phyloP scores from a whole-genome alignment of 2,113 vertebrate genomes.

The Dendrocopos noguchii region DNA sequence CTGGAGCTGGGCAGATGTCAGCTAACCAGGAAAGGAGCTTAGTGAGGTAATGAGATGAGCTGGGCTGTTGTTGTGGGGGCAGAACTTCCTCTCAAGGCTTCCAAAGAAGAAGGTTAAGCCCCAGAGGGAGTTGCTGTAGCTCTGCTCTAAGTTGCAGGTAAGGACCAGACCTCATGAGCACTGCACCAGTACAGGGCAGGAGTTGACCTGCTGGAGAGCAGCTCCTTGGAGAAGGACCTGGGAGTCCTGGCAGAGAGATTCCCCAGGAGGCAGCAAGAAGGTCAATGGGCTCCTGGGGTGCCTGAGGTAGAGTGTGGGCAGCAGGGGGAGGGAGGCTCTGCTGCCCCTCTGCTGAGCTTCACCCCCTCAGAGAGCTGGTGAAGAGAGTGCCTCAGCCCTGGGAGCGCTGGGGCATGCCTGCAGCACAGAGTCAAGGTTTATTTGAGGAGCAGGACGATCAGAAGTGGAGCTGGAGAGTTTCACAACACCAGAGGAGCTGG shows the following conservation, averaged over 20 bases:
- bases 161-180: rapidly evolving
- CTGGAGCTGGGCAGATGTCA: conserved; percentile 54
- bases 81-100: not conserved
- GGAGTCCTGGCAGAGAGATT: too few species aligned
- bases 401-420: not conserved
- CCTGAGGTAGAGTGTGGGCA: too few species aligned
- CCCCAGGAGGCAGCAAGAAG: too few species aligned
- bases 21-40: conserved; percentile 22
- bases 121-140: not conserved
- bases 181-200: too few species aligned
- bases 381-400: not conserved
- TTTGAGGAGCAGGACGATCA: conserved; percentile 45
- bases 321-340: too few species aligned
- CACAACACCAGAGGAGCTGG: not conserved
- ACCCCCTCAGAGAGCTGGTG: not conserved
- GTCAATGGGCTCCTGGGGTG: too few species aligned
- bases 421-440: conserved; percentile 15
- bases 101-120: not conserved
- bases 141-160: not conserved
- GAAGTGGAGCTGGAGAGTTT: not conserved
- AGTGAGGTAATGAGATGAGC: not conserved
- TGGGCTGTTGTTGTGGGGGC: not conserved
- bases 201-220: too few species aligned
- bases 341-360: not conserved
- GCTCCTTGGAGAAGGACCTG: too few species aligned